These are phyloP conservation scores for Saccostrea glomerata DNA, from an alignment of 1,140 invertebrate genomes.

Conservation along the genomic window DNA sequence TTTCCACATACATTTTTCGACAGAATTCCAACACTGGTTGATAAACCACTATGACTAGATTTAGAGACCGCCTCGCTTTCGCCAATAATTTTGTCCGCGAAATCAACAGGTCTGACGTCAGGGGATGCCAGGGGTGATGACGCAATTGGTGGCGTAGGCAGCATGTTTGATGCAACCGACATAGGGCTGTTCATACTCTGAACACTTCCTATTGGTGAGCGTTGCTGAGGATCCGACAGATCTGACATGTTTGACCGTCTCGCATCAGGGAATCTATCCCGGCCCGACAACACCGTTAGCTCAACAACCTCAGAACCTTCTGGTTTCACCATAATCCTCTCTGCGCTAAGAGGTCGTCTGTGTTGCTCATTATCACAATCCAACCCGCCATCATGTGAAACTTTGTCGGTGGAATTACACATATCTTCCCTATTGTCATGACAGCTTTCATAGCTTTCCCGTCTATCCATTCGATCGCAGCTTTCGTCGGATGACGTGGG, in stretches of 20 bases:
- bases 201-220: slow-evolving; percentile 23
- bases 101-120: slow-evolving; percentile 15
- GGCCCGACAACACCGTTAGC: neutral
- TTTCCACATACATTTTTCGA: slow-evolving; percentile 2
- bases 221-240: neutral
- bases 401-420: slow-evolving; percentile 50
- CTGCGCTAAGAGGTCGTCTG: slow-evolving; percentile 48
- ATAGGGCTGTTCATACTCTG: slow-evolving; percentile 33
- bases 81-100: slow-evolving; percentile 33
- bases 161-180: neutral
- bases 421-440: slow-evolving; percentile 42
- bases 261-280: neutral
- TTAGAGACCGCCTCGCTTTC: slow-evolving; percentile 10
- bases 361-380: slow-evolving; percentile 47
- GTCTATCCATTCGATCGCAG: slow-evolving; percentile 55
- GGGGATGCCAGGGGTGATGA: slow-evolving; percentile 35
- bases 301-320: neutral
- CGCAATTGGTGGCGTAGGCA: slow-evolving; percentile 1
- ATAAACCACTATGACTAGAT: slow-evolving; percentile 3
- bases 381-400: slow-evolving; percentile 42
- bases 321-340: slow-evolving; percentile 10
- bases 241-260: neutral
- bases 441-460: slow-evolving; percentile 50
- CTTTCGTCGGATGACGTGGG: slow-evolving; percentile 57
- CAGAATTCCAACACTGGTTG: slow-evolving; percentile 12